Conservation (phyloP, 2,888 invertebrate species). For the Junonia oenone region DNA sequence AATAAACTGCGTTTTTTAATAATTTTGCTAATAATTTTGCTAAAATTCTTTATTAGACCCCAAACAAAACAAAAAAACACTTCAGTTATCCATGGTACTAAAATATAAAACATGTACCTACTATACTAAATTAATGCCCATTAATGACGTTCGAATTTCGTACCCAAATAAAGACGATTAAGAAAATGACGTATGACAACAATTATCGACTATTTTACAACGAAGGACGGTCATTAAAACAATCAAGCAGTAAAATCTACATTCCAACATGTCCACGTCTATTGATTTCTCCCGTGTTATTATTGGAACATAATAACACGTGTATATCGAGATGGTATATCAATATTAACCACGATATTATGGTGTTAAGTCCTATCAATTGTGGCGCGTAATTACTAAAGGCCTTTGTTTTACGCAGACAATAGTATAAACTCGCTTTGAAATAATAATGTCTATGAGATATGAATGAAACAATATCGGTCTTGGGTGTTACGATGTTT, state of each 20-base stretch:
- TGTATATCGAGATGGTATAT: conserved; percentile 18
- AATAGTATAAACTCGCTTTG: conserved; percentile 31
- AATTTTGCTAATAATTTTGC: too few relatives aligned
- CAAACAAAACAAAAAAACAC: too few relatives aligned
- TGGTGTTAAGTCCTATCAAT: conserved; percentile 28
- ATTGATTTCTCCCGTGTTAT: conserved; percentile 1
- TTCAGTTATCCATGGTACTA: too few relatives aligned
- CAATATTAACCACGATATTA: conserved; percentile 20
- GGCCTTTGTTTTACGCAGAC: conserved; percentile 29
- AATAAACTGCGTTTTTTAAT: too few relatives aligned
- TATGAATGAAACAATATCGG: conserved; percentile 4
- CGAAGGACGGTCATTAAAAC: not conserved
- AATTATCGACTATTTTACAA: not conserved
- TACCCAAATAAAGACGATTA: too few relatives aligned
- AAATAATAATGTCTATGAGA: conserved; percentile 24
- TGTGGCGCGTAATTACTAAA: conserved; percentile 28
- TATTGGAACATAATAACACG: conserved; percentile 12
- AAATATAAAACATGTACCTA: too few relatives aligned
- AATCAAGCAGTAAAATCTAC: not conserved
- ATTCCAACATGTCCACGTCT: not conserved
- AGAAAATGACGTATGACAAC: too few relatives aligned
- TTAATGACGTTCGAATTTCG: too few relatives aligned
- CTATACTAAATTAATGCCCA: too few relatives aligned
- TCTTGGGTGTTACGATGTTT: too few relatives aligned
- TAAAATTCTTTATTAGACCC: too few relatives aligned